Percentiles rank a stretch among this genome's conserved stretches.
phyloP scores from a whole-genome alignment of 2,113 vertebrate genomes.

The Columbina picui region DNA sequence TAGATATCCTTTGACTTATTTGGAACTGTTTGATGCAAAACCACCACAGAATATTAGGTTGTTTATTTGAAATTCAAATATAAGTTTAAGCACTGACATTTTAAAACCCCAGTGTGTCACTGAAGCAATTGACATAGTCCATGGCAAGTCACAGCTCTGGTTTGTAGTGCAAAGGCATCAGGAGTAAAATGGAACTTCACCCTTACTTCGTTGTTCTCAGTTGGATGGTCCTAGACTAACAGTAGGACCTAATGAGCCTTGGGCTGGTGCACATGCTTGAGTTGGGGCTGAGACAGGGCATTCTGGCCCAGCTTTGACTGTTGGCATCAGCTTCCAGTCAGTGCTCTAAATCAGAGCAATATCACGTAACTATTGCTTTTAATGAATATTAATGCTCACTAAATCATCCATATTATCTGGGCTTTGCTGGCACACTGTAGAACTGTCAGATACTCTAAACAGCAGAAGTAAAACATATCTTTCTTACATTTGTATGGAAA shows the following conservation, averaged over 20 bases:
- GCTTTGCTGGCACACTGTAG: not conserved
- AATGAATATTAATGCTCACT: conserved; percentile 25
- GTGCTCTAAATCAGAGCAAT: not conserved
- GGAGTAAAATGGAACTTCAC: not conserved
- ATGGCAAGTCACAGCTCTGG: not conserved
- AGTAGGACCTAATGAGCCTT: not conserved
- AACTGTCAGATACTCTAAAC: not conserved
- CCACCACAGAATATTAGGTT: not conserved
- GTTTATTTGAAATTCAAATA: not conserved
- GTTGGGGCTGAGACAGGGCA: not conserved
- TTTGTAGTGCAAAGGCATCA: not conserved
- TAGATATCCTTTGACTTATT: not conserved
- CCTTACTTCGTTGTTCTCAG: not conserved
- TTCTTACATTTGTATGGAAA: not conserved
- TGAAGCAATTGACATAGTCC: not conserved
- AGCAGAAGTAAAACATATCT: not conserved
- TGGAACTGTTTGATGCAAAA: not conserved
- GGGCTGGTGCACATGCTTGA: rapidly evolving
- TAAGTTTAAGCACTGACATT: not conserved
- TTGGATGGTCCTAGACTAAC: not conserved
- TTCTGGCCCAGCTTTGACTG: not conserved
- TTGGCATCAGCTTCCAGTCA: not conserved
- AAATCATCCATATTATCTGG: not conserved
- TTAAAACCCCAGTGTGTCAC: not conserved
- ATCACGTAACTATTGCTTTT: not conserved